phyloP scores from a whole-genome alignment of 2,113 vertebrate species.

The Hystrix brachyura region DNA sequence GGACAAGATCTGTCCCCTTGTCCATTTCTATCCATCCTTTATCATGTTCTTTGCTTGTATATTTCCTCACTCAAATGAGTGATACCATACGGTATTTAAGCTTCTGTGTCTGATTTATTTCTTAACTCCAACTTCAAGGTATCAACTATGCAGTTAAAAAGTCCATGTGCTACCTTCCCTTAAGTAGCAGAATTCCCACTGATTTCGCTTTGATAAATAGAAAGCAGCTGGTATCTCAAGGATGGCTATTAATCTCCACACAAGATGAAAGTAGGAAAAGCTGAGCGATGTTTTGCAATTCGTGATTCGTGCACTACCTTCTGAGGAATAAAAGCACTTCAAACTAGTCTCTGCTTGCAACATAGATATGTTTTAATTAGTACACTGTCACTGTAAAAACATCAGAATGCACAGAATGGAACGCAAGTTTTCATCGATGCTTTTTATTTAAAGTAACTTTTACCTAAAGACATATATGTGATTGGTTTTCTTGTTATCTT shows the following conservation, averaged over 20 bases:
- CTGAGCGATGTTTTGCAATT: constrained; percentile 83
- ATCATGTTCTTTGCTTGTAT: too few relatives aligned
- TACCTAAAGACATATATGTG: constrained; percentile 19
- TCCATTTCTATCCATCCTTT: too few relatives aligned
- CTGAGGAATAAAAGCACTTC: constrained; percentile 73
- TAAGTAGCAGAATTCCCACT: constrained; percentile 56
- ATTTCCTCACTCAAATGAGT: too few relatives aligned
- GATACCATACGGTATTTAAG: too few relatives aligned
- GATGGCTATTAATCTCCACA: constrained; percentile 85
- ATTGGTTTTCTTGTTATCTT: neutral
- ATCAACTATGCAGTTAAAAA: neutral
- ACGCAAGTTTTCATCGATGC: constrained; percentile 52
- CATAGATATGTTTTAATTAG: constrained; percentile 79
- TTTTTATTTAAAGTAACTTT: constrained; percentile 56
- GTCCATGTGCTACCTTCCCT: neutral
- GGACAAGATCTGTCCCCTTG: too few relatives aligned
- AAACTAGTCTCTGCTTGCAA: constrained; percentile 47
- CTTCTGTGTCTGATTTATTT: neutral
- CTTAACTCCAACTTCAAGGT: neutral
- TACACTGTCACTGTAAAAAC: constrained; percentile 67
- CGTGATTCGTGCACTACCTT: constrained; percentile 70
- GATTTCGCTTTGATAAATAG: constrained; percentile 83
- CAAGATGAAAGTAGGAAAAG: constrained; percentile 81
- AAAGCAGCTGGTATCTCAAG: constrained; percentile 82
- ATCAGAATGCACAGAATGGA: constrained; percentile 60